Base-by-base conservation (phyloP, 2,797 vertebrate species). In the Cheirogaleus major region DNA sequence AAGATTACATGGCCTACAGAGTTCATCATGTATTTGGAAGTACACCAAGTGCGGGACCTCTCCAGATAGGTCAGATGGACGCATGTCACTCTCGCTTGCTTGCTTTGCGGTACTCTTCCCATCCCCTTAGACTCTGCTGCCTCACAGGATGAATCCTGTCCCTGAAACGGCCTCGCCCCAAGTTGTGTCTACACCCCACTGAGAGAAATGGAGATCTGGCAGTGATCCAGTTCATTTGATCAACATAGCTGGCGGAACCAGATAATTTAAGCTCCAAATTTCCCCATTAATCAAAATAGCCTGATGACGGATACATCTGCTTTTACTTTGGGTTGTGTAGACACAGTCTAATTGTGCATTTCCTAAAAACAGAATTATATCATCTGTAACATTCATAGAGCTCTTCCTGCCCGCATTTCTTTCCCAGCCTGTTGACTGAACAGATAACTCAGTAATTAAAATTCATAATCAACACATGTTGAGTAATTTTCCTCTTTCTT, bases 401-500 rank as follows among this genome's bases (percentile, higher is more conserved):
- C 89, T 92, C 96, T 97, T 95, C 95, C 93, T 95, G 96, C 94
- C 96, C 95, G 90, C 95, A 88, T 95, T 98, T 97, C 92, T 95
- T 96, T 61, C 95, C 93, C 95, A 92, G 97, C 92, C 80, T 95
- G 86, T 97, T 94, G 96, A 96, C 95, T 92, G 95, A 97, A 96
- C 97, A 97, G 96, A 97, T 97, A 97, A 96, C 96, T 97, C 97
- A 61, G 97, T 97, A 97, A 98, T 98, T 98, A 97, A 97, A 98
- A 98, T 97, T 97, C 97, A 98, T 97, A 97, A 97, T 97, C 97
- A 97, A 96, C 97, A 98, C 97, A 97, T 98, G 97, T 96, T 97
- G 80, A 97, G 92, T 94, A 94, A 81, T 98, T 97, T 94, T 92
- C 84, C 80, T 94, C 88, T 97, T 93, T 95, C 93, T 96, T 93